These are phyloP conservation scores for Plutomurus gul DNA, from an alignment of 1,140 invertebrate genomes.

Conservation along the genomic window DNA sequence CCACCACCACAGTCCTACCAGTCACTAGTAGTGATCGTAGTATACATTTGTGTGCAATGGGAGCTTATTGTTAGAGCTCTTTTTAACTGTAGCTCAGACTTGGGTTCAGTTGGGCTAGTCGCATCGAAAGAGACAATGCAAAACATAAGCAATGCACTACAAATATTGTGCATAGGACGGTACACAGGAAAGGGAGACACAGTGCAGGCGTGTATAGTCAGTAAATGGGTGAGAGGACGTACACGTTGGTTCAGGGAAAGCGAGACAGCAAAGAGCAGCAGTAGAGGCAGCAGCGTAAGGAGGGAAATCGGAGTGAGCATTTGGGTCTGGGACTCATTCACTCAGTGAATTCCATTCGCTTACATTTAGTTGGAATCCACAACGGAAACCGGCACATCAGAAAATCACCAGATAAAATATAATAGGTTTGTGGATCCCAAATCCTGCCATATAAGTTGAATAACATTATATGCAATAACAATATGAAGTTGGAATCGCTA, in stretches of 20 bases:
- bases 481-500: slow-evolving; percentile 42
- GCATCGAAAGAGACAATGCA: background rate
- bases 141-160: background rate
- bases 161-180: background rate
- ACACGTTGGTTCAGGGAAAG: background rate
- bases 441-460: slow-evolving; percentile 46
- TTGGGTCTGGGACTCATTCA: slow-evolving; percentile 4
- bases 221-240: background rate
- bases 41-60: background rate
- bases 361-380: background rate
- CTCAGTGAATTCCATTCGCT: slow-evolving; percentile 29
- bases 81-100: slow-evolving; percentile 1
- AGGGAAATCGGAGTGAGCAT: slow-evolving; percentile 28
- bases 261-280: background rate
- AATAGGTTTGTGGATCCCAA: slow-evolving; percentile 45
- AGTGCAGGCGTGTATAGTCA: background rate
- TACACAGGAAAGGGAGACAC: background rate
- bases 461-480: slow-evolving; percentile 51
- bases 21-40: no score
- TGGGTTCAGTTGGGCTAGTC: background rate
- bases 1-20: no score
- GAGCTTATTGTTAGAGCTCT: background rate
- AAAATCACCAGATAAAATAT: slow-evolving; percentile 50
- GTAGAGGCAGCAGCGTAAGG: background rate
- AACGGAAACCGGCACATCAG: slow-evolving; percentile 42